A percentile compares a stretch with the other conserved stretches of the same genome.
phyloP scores from a whole-genome alignment of 2,113 vertebrate species.

The Tetraodon nigroviridis region DNA sequence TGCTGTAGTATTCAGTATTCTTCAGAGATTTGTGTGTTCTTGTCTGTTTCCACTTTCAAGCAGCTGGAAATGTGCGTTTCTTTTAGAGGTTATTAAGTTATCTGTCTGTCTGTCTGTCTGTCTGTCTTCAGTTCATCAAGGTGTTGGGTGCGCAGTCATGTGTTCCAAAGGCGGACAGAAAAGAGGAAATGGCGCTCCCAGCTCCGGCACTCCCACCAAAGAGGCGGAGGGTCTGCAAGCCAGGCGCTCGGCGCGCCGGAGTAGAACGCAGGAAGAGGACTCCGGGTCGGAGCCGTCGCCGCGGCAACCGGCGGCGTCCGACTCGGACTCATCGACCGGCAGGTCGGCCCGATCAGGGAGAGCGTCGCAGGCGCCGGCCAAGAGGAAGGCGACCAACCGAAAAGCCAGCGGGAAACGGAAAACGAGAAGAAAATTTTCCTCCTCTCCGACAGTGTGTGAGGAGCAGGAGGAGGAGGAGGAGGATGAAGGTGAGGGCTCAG shows the following conservation, averaged over 20 bases:
- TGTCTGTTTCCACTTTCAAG: neutral
- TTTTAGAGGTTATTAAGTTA: too few relatives aligned
- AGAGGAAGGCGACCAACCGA: constrained; percentile 76
- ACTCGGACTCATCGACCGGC: constrained; percentile 70
- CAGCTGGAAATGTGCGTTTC: too few relatives aligned
- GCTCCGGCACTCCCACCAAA: constrained; percentile 81
- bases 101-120: too few relatives aligned
- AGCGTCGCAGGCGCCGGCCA: constrained; percentile 60
- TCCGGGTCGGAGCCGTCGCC: constrained; percentile 71
- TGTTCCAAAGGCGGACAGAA: constrained; percentile 90
- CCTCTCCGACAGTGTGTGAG: constrained; percentile 67
- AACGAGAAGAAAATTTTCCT: constrained; percentile 63
- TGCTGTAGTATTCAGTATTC: too few relatives aligned
- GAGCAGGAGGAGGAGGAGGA: constrained; percentile 64
- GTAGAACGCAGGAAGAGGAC: constrained; percentile 70
- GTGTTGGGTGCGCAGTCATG: constrained; percentile 79
- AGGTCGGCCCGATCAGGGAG: constrained; percentile 55
- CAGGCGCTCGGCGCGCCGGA: constrained; percentile 82
- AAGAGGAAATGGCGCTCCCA: constrained; percentile 79
- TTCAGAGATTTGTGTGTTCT: too few relatives aligned
- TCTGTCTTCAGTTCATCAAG: constrained; percentile 42
- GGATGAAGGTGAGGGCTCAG: constrained; percentile 11
- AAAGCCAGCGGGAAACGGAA: constrained; percentile 79
- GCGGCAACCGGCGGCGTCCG: constrained; percentile 73
- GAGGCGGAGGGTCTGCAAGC: constrained; percentile 73